phyloP scores from a whole-genome alignment of 2,888 invertebrate species.

The Colletes collaris region DNA sequence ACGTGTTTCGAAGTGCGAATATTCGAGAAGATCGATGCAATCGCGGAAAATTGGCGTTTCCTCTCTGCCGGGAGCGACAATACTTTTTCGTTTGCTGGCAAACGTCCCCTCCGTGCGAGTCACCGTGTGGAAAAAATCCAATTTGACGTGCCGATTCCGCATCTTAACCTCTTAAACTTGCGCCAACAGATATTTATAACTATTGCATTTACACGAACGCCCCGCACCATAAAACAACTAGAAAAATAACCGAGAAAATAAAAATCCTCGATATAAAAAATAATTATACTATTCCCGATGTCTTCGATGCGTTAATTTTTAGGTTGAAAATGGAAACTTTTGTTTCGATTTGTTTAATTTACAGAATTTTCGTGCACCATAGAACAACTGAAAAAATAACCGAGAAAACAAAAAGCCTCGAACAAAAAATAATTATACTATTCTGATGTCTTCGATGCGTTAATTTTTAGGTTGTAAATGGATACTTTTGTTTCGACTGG shows the following conservation, averaged over 20 bases:
- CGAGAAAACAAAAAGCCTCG: too few species aligned
- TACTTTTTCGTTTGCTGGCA: conserved; percentile 53
- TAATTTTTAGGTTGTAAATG: too few species aligned
- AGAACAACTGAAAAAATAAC: too few species aligned
- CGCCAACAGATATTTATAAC: conserved; percentile 55
- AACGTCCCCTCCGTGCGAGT: conserved; percentile 51
- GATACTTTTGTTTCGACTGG: too few species aligned
- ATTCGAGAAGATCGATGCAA: conserved; percentile 60
- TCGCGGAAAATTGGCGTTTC: conserved; percentile 65
- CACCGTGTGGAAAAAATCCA: conserved; percentile 72
- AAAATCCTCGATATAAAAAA: too few species aligned
- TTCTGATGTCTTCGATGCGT: too few species aligned
- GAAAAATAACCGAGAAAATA: conserved; percentile 3
- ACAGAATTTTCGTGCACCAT: neutral
- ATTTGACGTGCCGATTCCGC: conserved; percentile 70
- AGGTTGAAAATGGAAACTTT: too few species aligned
- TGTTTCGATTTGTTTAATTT: too few species aligned
- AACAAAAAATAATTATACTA: too few species aligned
- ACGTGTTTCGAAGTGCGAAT: conserved; percentile 61
- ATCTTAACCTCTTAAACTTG: conserved; percentile 68
- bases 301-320: too few species aligned
- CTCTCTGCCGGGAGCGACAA: conserved; percentile 56
- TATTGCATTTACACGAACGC: conserved; percentile 7
- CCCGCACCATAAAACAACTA: conserved; percentile 19
- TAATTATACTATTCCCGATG: too few species aligned